Base-by-base conservation (phyloP, 2,888 invertebrate species). In the Campoplex capitator region DNA sequence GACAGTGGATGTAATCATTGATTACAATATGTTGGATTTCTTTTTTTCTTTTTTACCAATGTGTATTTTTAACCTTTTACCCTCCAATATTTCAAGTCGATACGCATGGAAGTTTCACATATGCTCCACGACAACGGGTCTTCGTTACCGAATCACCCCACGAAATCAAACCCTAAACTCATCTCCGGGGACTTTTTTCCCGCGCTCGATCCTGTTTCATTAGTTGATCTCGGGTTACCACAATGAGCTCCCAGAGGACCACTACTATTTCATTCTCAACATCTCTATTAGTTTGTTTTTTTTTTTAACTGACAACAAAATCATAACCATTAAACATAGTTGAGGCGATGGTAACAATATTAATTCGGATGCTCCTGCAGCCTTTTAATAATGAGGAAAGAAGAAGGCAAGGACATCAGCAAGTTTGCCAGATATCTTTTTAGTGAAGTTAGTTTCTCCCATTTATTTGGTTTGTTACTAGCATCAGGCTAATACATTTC, bases 101-200 rank as follows among this genome's bases (percentile, higher is more conserved):
- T 18, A 42, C 56, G 56, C 51, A 58, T 65, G 76, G 81, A 88
- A 80, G 74, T 74, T 86, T 58, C 86, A 85, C 92, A 92, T 92
- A 91, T 91, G 92, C 90, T 84, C 56, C 42, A 73, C 83, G 87
- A 90, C 90, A 85, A 88, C 86, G 85, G 83, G 75, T 84, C 73
- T 83, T 76, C 58, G 82, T 86, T 85, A 82, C 77, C 76, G 83
- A 86, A 88, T 76, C 85, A 79, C 88, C 86, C 88, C 88, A 84
- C 89, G 86, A 90, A 91, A 92, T 89, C 89, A 90, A 91, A 90
- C 88, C 88, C 91, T 85, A 89, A 91, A 81, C 89, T 88, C 88
- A 88, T 86, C 91, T 90, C 89, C 75, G 51, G 89, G 91, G 90
- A 91, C 81, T 51, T 81, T 81, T 81, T 67, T 70, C 71, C 88